Evolutionary conservation across 2,797 vertebrate species (phyloP).

Genomic region (Lithobates sylvaticus): DNA sequence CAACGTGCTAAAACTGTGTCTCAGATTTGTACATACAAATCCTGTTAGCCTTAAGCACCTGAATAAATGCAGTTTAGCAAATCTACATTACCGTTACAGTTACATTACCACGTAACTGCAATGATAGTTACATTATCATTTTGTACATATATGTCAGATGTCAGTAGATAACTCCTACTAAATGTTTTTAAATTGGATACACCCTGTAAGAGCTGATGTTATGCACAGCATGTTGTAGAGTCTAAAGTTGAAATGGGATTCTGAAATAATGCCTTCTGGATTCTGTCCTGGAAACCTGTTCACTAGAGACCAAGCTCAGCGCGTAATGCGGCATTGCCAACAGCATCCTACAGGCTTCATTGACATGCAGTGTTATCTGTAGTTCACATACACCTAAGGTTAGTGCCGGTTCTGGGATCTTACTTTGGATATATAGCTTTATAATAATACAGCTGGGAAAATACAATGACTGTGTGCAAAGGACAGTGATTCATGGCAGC

Average conservation of each 20-base stretch:
- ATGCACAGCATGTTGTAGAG: neutral
- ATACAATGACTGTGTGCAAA: too few relatives aligned
- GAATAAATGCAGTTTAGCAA: too few relatives aligned
- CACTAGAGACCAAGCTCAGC: neutral
- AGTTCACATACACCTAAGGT: neutral
- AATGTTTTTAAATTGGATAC: neutral
- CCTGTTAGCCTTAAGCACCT: too few relatives aligned
- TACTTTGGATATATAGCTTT: neutral
- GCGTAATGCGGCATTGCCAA: neutral
- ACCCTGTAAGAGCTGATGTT: neutral
- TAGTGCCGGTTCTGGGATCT: neutral
- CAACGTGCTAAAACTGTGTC: too few relatives aligned
- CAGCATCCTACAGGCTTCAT: constrained; percentile 4
- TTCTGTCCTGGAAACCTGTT: neutral
- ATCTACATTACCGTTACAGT: too few relatives aligned
- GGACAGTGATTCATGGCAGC: too few relatives aligned
- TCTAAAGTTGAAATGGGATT: neutral
- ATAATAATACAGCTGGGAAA: too few relatives aligned
- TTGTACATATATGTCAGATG: too few relatives aligned
- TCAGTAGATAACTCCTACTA: too few relatives aligned
- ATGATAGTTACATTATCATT: too few relatives aligned
- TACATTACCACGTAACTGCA: too few relatives aligned
- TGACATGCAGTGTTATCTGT: neutral
- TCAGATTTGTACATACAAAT: too few relatives aligned
- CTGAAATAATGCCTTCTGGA: neutral